Percentiles rank a stretch among this genome's conserved stretches.
Evolutionary conservation across 2,797 vertebrate genomes (phyloP).

Genomic region (Melanotaenia parkinsoni): DNA sequence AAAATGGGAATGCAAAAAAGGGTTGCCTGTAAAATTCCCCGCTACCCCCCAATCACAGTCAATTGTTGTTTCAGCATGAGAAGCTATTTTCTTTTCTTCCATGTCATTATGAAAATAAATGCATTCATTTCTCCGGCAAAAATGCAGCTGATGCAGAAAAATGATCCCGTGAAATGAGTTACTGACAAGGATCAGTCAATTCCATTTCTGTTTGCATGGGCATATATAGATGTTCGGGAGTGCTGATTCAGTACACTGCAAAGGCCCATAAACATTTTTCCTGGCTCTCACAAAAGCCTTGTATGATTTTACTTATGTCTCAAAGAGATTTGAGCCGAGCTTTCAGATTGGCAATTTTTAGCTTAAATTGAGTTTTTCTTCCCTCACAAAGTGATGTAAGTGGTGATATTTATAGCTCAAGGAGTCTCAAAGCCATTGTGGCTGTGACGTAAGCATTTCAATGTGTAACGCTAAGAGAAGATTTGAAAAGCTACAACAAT

Average conservation of each 20-base stretch:
- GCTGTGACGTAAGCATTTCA: constrained; percentile 36
- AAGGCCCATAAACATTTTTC: constrained; percentile 48
- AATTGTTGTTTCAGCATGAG: constrained; percentile 68
- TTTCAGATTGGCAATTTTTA: constrained; percentile 52
- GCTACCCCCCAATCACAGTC: constrained; percentile 52
- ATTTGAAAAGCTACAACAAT: constrained; percentile 9
- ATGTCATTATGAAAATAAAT: constrained; percentile 76
- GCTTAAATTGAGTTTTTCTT: constrained; percentile 45
- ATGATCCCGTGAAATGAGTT: constrained; percentile 61
- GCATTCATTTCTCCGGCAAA: constrained; percentile 65
- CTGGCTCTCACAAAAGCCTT: constrained; percentile 28
- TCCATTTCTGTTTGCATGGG: constrained; percentile 41
- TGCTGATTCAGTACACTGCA: constrained; percentile 51
- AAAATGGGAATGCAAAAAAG: constrained; percentile 55
- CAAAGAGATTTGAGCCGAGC: constrained; percentile 20
- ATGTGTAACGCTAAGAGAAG: background rate
- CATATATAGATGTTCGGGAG: constrained; percentile 33
- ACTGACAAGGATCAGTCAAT: constrained; percentile 73
- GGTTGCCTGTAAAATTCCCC: constrained; percentile 30
- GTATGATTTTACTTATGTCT: constrained; percentile 57
- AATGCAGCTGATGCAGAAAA: constrained; percentile 68
- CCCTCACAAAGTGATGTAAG: constrained; percentile 26
- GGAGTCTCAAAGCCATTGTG: constrained; percentile 47
- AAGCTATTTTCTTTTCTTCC: constrained; percentile 71
- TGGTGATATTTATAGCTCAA: constrained; percentile 51